Conservation (phyloP, 2,113 vertebrate genomes). For the Sinocyclocheilus grahami region DNA sequence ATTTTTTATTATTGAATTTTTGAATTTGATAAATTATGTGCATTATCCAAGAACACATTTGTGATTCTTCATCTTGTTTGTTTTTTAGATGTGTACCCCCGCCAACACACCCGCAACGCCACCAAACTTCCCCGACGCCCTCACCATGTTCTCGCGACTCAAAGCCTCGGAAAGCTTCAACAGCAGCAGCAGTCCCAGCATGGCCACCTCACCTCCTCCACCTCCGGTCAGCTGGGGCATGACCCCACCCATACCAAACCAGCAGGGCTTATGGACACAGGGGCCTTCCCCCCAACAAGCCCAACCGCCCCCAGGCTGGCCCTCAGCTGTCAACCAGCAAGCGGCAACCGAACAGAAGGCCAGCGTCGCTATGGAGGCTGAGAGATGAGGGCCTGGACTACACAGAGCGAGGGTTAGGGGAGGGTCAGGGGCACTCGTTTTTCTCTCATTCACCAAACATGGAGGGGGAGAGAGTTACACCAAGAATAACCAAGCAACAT, state of each 20-base stretch:
- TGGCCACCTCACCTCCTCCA: constrained; percentile 86
- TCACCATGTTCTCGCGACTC: constrained; percentile 97
- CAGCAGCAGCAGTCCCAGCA: constrained; percentile 81
- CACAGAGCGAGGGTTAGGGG: constrained; percentile 22
- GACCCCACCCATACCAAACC: constrained; percentile 75
- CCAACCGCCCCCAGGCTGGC: constrained; percentile 80
- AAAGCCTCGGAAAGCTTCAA: constrained; percentile 91
- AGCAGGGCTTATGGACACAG: constrained; percentile 87
- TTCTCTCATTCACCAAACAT: constrained; percentile 56
- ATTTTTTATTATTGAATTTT: no score
- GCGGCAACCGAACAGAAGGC: constrained; percentile 86
- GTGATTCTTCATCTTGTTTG: constrained; percentile 31
- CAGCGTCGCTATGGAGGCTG: constrained; percentile 92
- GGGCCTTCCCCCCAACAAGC: constrained; percentile 77
- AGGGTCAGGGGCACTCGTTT: constrained; percentile 23
- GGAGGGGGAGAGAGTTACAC: constrained; percentile 63
- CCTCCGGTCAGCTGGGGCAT: constrained; percentile 79
- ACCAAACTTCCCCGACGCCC: constrained; percentile 93
- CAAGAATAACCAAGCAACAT: constrained; percentile 72
- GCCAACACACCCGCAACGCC: constrained; percentile 97
- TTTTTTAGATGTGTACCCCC: constrained; percentile 91
- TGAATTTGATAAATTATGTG: neutral
- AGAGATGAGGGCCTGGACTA: constrained; percentile 80
- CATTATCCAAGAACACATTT: neutral
- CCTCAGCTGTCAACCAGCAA: constrained; percentile 81